phyloP scores from a whole-genome alignment of 2,113 vertebrate species.

The Rhinopomastus cyanomelas region DNA sequence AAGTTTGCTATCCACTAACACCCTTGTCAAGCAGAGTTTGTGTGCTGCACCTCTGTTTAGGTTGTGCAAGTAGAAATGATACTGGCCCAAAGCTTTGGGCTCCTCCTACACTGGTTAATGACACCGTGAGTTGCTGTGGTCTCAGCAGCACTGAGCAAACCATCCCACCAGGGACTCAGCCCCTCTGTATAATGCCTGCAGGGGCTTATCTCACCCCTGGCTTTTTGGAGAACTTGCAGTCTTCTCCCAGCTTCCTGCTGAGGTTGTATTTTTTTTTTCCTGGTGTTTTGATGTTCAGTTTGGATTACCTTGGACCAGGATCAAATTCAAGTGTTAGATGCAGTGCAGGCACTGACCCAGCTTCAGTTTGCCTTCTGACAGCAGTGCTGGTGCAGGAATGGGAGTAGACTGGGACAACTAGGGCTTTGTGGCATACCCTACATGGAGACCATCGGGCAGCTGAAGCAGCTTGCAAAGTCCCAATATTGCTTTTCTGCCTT shows the following conservation, averaged over 20 bases:
- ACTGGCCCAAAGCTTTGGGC: background rate
- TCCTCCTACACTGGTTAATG: background rate
- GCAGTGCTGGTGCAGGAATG: background rate
- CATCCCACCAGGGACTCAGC: background rate
- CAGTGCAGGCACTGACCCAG: background rate
- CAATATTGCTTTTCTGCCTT: background rate
- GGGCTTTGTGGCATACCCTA: background rate
- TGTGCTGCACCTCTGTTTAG: background rate
- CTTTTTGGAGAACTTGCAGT: background rate
- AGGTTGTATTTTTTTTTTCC: background rate
- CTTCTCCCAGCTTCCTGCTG: background rate
- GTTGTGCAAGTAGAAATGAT: background rate
- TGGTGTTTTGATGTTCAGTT: background rate
- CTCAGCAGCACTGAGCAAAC: background rate
- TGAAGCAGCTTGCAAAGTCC: background rate
- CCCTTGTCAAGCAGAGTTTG: too few relatives aligned
- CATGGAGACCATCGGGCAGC: background rate
- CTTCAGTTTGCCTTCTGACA: background rate
- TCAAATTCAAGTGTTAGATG: background rate
- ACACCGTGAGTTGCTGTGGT: fast-evolving
- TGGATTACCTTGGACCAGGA: background rate
- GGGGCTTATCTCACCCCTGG: background rate
- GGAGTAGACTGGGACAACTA: background rate
- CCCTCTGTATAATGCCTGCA: fast-evolving
- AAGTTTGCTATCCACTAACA: too few relatives aligned